phyloP scores from a whole-genome alignment of 2,797 vertebrate species.

The Dendrocincla tyrannina region DNA sequence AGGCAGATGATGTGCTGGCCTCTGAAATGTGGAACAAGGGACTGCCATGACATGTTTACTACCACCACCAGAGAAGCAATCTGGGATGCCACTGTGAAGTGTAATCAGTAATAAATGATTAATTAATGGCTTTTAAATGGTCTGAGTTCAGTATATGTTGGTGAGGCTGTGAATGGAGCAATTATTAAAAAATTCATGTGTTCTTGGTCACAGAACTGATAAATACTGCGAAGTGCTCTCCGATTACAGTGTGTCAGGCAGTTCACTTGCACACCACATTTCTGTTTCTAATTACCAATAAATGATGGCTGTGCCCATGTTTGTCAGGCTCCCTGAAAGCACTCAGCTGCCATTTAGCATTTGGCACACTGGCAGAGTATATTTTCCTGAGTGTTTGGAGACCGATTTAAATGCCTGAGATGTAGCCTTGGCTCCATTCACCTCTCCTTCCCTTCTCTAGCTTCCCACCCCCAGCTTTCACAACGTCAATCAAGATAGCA shows the following conservation, averaged over 20 bases:
- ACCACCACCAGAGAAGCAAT: not conserved
- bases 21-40: not conserved
- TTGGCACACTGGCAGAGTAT: not conserved
- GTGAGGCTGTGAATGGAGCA: not conserved
- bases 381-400: conserved; percentile 1
- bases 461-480: not conserved
- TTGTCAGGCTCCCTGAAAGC: not conserved
- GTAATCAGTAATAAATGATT: conserved; percentile 59
- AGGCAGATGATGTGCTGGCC: not conserved
- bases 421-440: not conserved
- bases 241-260: not conserved
- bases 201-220: conserved; percentile 39
- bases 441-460: not conserved
- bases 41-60: conserved; percentile 25
- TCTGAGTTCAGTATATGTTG: not conserved
- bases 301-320: not conserved
- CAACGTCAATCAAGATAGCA: not conserved
- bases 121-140: conserved; percentile 44
- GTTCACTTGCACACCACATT: not conserved
- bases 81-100: not conserved
- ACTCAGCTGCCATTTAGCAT: not conserved
- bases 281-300: conserved; percentile 5
- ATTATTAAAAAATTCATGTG: conserved; percentile 57
- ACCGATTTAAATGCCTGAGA: not conserved
- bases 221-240: conserved; percentile 48